A percentile compares a stretch with the other conserved stretches of the same genome.
Evolutionary conservation across 2,113 vertebrate genomes (phyloP).

Genomic region (Hymenochirus boettgeri): DNA sequence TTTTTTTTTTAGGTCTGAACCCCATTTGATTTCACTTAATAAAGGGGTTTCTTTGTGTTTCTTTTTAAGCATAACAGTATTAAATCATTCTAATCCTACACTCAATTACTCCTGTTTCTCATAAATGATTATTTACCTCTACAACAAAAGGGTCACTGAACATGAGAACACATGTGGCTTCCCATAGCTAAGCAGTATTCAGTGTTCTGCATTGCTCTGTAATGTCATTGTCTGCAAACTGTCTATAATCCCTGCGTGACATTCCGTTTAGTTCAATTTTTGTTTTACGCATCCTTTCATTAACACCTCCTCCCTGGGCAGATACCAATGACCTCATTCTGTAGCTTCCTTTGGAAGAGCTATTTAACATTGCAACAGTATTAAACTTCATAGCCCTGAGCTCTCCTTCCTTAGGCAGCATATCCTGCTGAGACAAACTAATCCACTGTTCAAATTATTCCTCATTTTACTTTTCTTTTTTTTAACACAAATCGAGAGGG

Average conservation of each 20-base stretch:
- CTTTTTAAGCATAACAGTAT: too few species aligned
- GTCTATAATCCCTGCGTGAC: background rate
- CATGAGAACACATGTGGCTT: too few species aligned
- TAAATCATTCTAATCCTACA: too few species aligned
- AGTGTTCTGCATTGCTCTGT: background rate
- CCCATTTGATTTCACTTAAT: too few species aligned
- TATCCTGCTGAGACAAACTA: slow-evolving; percentile 36
- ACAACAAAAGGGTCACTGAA: too few species aligned
- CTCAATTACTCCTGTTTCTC: too few species aligned
- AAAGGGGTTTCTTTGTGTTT: too few species aligned
- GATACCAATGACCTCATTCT: slow-evolving; percentile 32
- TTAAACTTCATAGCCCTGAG: background rate
- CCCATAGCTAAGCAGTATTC: background rate
- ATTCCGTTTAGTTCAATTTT: background rate
- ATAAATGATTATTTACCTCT: too few species aligned
- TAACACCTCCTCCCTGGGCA: slow-evolving; percentile 6
- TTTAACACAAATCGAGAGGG: too few species aligned
- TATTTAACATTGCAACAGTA: slow-evolving; percentile 21
- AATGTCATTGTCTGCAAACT: background rate
- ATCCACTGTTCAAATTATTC: slow-evolving; percentile 37
- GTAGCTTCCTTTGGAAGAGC: slow-evolving; percentile 29
- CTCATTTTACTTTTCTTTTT: slow-evolving; percentile 27
- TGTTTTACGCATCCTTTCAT: background rate
- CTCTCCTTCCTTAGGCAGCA: slow-evolving; percentile 18
- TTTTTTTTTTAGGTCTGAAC: too few species aligned